Percentiles rank a stretch among this genome's conserved stretches.
Conservation (phyloP, 1,140 invertebrate species). For the Pissodes strobi region DNA sequence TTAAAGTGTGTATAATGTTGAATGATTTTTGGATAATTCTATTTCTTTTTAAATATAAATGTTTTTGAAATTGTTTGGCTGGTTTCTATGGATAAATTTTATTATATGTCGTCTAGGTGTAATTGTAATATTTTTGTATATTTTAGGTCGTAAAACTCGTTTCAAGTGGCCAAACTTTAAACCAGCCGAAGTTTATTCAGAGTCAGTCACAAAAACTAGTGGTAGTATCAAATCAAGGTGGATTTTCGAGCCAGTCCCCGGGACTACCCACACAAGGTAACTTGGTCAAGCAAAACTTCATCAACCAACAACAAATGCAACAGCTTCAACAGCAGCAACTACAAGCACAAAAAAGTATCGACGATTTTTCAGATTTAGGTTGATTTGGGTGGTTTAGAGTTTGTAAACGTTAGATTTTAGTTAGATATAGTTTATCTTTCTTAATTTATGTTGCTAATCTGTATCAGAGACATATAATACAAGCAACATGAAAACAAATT, state of each 20-base stretch:
- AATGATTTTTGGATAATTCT: too few relatives aligned
- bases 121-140: conserved; percentile 1
- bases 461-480: too few relatives aligned
- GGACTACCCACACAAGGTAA: background rate
- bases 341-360: conserved; percentile 55
- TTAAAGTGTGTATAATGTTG: too few relatives aligned
- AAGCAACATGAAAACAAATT: too few relatives aligned
- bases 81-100: too few relatives aligned
- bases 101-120: too few relatives aligned
- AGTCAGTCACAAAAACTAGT: conserved; percentile 58
- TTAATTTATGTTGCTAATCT: too few relatives aligned
- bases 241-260: background rate
- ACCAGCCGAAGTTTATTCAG: conserved; percentile 56
- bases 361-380: conserved; percentile 61
- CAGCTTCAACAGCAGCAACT: conserved; percentile 50
- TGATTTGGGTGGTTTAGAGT: too few relatives aligned
- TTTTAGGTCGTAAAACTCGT: conserved; percentile 56
- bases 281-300: conserved; percentile 21
- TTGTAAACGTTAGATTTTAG: too few relatives aligned
- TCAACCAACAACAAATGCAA: conserved; percentile 31
- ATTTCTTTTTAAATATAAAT: too few relatives aligned
- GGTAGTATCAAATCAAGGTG: conserved; percentile 57
- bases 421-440: too few relatives aligned
- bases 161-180: conserved; percentile 57
- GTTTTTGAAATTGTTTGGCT: too few relatives aligned